phyloP scores from a whole-genome alignment of 2,113 vertebrate species.

The Bambusicola thoracicus region DNA sequence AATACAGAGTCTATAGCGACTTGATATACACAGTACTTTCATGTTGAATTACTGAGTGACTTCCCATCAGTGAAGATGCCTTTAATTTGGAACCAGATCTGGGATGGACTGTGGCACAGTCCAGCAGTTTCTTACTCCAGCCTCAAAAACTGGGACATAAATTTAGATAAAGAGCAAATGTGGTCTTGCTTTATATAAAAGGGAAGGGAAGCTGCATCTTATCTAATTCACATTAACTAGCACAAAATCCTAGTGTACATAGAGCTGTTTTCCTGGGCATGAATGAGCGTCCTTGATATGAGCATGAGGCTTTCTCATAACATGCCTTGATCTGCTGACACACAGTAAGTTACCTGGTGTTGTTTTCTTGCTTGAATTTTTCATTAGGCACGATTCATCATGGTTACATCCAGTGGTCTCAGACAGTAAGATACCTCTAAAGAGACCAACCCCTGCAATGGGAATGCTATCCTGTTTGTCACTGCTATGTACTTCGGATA shows the following conservation, averaged over 20 bases:
- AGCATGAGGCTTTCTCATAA: fast-evolving
- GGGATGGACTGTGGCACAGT: background rate
- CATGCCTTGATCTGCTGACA: background rate
- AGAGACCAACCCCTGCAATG: background rate
- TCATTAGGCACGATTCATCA: background rate
- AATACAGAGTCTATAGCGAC: background rate
- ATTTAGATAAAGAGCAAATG: background rate
- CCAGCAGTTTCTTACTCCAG: background rate
- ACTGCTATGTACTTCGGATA: background rate
- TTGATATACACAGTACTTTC: background rate
- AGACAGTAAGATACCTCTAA: background rate
- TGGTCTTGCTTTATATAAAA: background rate
- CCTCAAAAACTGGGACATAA: background rate
- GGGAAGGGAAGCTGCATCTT: background rate
- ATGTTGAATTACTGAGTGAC: background rate
- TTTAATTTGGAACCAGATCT: background rate
- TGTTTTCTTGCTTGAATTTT: background rate
- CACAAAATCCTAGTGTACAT: background rate
- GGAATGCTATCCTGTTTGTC: background rate
- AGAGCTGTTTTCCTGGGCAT: background rate
- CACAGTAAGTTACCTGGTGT: background rate
- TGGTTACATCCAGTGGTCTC: background rate
- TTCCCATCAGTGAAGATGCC: background rate
- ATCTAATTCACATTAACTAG: background rate
- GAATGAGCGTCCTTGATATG: background rate